Base-by-base conservation (phyloP, 2,888 invertebrate species). In the Drosophila mayaguana region DNA sequence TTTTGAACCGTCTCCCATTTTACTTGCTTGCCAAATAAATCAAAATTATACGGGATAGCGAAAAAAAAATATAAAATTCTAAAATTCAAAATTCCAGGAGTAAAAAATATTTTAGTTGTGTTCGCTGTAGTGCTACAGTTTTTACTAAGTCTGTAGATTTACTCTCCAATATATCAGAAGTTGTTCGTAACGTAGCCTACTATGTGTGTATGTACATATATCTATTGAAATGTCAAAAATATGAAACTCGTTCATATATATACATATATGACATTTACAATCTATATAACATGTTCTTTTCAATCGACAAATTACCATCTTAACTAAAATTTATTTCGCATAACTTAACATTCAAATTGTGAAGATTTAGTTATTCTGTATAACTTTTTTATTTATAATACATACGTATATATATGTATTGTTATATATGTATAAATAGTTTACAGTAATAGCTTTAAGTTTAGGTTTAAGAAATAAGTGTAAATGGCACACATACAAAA, bases 401-500 rank as follows among this genome's bases (percentile, higher is more conserved):
- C 16, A 32, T 57, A 45, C 48, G 12, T 46, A 38, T 53, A 43
- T 51, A 59, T 46, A 57, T 53, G 25, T 25, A 25, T 53, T 34
- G 18, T 22, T 53, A 36, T 67, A 51, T 53, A 28, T 28, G 28
- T 8, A 59, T 53, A 68, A 68, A 69, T 69, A 69, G 40, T 53
- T 43, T 53, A 36, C 53, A 48, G 64, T 63, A 53, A 50, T 43
- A 50, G 4, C 43, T 40, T 69, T 51, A 46, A 46, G 67, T 46
- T 75, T 75, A 72, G 28, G 20, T 54, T 62, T 75, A 62, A 48
- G 42, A 72, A 65, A 56, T 69, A 63, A 57, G 73, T 81, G 72
- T 72, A 71, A 79, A 83, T 87, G 82, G 79, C 82, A 89, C 85
- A 80, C 84, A 22, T 53, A 61, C 32, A 45, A 65, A 62, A 55